Conservation (phyloP, 1,140 invertebrate genomes). For the Drosophila sp. region DNA sequence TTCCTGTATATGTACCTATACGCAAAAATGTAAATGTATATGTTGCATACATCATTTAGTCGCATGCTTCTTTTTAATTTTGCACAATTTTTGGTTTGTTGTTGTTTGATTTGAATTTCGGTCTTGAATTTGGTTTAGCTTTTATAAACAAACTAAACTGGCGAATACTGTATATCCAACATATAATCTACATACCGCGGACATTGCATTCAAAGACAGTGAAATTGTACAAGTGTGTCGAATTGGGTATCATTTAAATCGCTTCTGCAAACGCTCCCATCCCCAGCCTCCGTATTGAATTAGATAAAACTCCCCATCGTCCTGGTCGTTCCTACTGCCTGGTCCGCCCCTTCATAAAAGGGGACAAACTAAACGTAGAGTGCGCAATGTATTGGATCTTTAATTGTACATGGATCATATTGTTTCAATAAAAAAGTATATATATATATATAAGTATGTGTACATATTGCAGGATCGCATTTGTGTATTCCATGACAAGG, state of each 20-base stretch:
- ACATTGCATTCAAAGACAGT: conserved; percentile 42
- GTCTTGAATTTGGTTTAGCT: conserved; percentile 15
- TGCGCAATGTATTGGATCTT: background rate
- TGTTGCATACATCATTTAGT: conserved; percentile 30
- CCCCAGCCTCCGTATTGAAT: background rate
- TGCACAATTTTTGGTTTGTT: conserved; percentile 37
- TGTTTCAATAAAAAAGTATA: background rate
- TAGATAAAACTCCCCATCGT: background rate
- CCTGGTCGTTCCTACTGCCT: background rate
- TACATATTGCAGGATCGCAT: conserved; percentile 77
- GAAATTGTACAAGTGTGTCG: conserved; percentile 36
- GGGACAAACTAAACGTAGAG: background rate
- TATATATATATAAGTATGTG: conserved; percentile 35
- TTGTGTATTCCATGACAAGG: conserved; percentile 72
- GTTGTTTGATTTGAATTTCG: conserved; percentile 29
- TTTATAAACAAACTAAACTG: background rate
- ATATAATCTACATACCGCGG: conserved; percentile 22
- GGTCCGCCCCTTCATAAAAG: background rate
- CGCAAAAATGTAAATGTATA: conserved; percentile 20
- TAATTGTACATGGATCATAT: background rate
- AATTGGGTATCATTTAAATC: background rate
- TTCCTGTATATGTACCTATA: conserved; percentile 25
- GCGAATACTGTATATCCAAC: conserved; percentile 25
- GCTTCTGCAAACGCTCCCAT: background rate
- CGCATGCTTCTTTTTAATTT: conserved; percentile 34